Evolutionary conservation across 2,888 invertebrate genomes (phyloP), one percentile per base, ranked within the genome.

Genomic region (Tiliacea aurago): DNA sequence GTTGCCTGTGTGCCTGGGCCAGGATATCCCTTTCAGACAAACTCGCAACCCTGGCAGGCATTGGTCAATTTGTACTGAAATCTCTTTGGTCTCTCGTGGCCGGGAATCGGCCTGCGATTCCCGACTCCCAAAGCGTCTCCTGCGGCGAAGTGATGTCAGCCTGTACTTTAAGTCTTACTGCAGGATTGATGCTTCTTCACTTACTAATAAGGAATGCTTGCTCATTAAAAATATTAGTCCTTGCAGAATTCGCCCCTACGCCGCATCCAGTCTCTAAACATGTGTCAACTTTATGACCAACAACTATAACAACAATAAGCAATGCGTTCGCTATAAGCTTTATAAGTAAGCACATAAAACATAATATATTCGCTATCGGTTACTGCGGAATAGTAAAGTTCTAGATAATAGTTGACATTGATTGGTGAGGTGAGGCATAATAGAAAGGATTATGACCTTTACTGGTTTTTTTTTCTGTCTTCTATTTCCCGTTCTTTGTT

Each of bases 381-480:
- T 11, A 28, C 11, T 20, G 18, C 5, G 37, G 10, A 55, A 61
- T 13, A 10, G n/a, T n/a, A n/a, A n/a, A n/a, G n/a, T 76, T 45
- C 28, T 70, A 56, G 41, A 74, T 72, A 58, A 63, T 64, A 70
- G 69, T 64, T 80, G 84, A 83, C 84, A 78, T 73, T 85, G 83
- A 85, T 78, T 66, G 62, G 80, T 78, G 61, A 71, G 62, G 80
- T 78, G 61, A 71, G 49, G 23, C 43, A 65, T 77, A 55, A 83
- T 85, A 78, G 84, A 85, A 84, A 76, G 85, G 85, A 83, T 80
- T 83, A 55, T 80, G 77, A 80, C 83, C 84, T 85, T 80, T 71
- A n/a, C n/a, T 13, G 18, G 37, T 20, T 67, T 68, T 73, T 81
- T 83, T 45, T 67, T 53, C 7, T 71, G 23, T n/a, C 37, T 28